Conservation (phyloP, 2,797 vertebrate genomes). For the Falco cherrug region DNA sequence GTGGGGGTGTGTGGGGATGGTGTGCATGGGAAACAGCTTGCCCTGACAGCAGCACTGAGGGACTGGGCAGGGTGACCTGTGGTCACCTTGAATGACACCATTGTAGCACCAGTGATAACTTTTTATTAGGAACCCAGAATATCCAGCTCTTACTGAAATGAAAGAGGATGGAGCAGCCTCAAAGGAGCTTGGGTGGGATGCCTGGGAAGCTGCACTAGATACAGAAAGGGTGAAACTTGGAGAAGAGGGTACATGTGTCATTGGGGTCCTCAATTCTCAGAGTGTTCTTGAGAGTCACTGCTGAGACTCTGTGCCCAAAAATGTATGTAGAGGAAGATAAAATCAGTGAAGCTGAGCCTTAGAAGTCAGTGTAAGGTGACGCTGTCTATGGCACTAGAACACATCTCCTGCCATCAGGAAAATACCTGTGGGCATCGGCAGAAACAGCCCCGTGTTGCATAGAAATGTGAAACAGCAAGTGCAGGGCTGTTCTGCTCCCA, state of each 20-base stretch:
- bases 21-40: not conserved
- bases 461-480: not conserved
- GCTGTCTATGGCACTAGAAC: not conserved
- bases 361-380: not conserved
- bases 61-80: not conserved
- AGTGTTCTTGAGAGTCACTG: not conserved
- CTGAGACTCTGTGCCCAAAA: not conserved
- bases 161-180: not conserved
- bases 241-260: not conserved
- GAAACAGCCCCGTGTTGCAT: not conserved
- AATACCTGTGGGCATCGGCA: not conserved
- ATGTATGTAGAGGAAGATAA: not conserved
- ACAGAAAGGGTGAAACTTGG: not conserved
- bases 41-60: not conserved
- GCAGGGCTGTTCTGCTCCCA: fast-evolving
- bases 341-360: not conserved
- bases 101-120: fast-evolving
- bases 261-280: not conserved
- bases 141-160: not conserved
- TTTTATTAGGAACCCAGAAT: not conserved
- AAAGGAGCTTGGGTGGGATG: not conserved
- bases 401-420: not conserved
- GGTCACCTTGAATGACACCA: not conserved
- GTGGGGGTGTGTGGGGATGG: not conserved
- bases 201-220: not conserved